phyloP scores from a whole-genome alignment of 2,888 invertebrate species.

The Cephus nigrinus region DNA sequence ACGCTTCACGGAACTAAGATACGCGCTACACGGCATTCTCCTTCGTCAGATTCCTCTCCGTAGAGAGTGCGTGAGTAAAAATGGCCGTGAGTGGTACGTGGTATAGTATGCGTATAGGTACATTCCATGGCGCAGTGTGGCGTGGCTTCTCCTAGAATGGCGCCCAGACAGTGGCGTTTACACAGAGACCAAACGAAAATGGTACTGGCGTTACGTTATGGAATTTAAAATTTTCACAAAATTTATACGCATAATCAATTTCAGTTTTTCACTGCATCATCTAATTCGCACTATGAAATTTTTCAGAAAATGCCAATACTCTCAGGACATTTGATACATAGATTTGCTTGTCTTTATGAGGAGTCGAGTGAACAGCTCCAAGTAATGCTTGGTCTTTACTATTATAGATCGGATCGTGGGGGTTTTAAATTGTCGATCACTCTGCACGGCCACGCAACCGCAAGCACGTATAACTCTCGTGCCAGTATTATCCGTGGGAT shows the following conservation, averaged over 20 bases:
- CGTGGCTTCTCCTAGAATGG: conserved; percentile 29
- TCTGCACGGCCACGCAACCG: background rate
- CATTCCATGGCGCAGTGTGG: background rate
- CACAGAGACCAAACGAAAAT: background rate
- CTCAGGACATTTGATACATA: background rate
- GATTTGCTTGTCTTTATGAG: background rate
- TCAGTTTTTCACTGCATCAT: background rate
- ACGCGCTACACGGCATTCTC: background rate
- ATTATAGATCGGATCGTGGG: background rate
- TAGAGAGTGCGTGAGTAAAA: background rate
- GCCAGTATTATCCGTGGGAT: conserved; percentile 16
- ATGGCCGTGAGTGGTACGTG: background rate
- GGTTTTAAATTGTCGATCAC: background rate
- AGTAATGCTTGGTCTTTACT: background rate
- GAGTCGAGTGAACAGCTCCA: background rate
- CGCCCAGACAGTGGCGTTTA: conserved; percentile 32
- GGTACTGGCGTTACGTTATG: background rate
- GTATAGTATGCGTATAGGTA: conserved; percentile 9
- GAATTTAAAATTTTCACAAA: background rate
- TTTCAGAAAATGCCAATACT: background rate
- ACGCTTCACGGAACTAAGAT: background rate
- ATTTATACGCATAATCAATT: background rate
- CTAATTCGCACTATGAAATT: background rate
- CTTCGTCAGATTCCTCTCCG: background rate
- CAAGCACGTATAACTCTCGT: background rate